Base-by-base conservation (phyloP, 1,140 invertebrate species). In the Sipha flava region DNA sequence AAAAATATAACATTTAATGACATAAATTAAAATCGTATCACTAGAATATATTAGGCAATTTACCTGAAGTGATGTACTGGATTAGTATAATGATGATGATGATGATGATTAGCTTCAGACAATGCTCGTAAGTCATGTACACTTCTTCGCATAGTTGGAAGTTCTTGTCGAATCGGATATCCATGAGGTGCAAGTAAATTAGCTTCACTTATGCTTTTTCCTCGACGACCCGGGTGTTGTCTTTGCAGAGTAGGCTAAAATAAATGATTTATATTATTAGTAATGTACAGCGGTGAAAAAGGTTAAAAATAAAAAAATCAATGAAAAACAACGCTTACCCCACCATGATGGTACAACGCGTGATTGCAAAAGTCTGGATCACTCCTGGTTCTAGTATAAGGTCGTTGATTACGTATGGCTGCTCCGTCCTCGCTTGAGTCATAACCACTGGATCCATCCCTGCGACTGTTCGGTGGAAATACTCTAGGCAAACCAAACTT, bases 401-500 rank as follows among this genome's bases (percentile, higher is more conserved):
- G 91, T 82, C 90, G 70, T 77, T 80, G 54, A 45, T 31, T 45
- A 37, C 70, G 52, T 29, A 62, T n/a, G n/a, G 77, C 80, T 18
- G 86, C 85, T 6, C 89, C 89, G 80, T 91, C 90, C 66, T 90
- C 89, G 81, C 89, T 90, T 82, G 94, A 95, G 83, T 96, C 94
- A 84, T 96, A 96, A 2, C 94, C 94, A 81, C 93, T 95, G 10
- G 94, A 95, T 0, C 90, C 90, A 83, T 91, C 90, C 16, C 87
- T 82, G 40, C 89, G 86, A 82, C 89, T 87, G 80, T 90, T 90
- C 0, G 94, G 94, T 26, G 95, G 94, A 84, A 96, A 91, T 0
- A 96, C 95, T 45, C 95, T 88, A 0, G 95, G 95, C 59, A 97
- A 86, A 3, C 95, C 95, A 83, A 97, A 97, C 85, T 96, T 95